A percentile compares a stretch with the other conserved stretches of the same genome.
These are phyloP conservation scores for Agriopis marginaria DNA, from an alignment of 2,888 invertebrate genomes.

Conservation along the genomic window DNA sequence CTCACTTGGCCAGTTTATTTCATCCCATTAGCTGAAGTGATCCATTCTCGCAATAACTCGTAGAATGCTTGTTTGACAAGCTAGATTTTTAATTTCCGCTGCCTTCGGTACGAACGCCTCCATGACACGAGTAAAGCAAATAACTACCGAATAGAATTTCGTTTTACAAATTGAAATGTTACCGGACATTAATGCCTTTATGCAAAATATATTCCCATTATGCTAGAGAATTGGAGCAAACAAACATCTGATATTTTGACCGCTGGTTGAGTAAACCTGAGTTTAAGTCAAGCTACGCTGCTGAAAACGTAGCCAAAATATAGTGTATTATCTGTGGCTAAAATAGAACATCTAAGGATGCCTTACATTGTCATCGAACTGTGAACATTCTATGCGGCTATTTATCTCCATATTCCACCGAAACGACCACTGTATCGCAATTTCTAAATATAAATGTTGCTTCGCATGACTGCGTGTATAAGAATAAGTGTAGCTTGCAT, in stretches of 20 bases:
- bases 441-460: slow-evolving; percentile 21
- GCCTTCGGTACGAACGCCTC: no score
- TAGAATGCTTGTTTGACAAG: no score
- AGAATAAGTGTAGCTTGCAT: slow-evolving; percentile 11
- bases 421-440: slow-evolving; percentile 11
- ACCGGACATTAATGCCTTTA: no score
- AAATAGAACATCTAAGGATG: not conserved
- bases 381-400: slow-evolving; percentile 1
- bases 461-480: slow-evolving; percentile 13
- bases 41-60: no score
- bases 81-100: no score
- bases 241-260: not conserved
- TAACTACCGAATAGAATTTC: no score
- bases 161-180: no score
- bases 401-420: slow-evolving; percentile 8
- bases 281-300: not conserved
- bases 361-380: not conserved
- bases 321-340: not conserved
- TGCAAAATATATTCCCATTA: not conserved
- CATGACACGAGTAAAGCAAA: no score
- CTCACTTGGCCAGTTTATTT: no score
- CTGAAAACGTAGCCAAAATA: not conserved
- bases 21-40: no score
- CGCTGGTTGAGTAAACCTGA: not conserved
- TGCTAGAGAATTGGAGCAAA: not conserved